These are phyloP conservation scores for Characodon lateralis DNA, from an alignment of 2,797 vertebrate genomes.

Conservation along the genomic window DNA sequence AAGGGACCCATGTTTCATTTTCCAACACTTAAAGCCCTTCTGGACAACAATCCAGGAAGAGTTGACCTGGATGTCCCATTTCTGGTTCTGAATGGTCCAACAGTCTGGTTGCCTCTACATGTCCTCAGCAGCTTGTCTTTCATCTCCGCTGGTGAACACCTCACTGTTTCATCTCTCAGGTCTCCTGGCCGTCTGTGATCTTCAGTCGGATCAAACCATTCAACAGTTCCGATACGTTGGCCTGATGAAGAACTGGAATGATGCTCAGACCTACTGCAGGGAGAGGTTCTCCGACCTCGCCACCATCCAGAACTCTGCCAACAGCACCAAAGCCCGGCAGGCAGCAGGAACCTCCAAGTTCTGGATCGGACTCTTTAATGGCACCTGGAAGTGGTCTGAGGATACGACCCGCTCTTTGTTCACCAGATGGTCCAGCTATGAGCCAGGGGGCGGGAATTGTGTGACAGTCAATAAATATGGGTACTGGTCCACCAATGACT, in stretches of 20 bases:
- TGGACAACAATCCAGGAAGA: too few relatives aligned
- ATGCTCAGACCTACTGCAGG: slow-evolving; percentile 36
- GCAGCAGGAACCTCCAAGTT: rapidly evolving
- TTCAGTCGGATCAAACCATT: rapidly evolving
- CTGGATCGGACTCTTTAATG: slow-evolving; percentile 39
- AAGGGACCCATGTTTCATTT: too few relatives aligned
- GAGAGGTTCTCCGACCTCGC: slow-evolving; percentile 19
- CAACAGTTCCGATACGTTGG: neutral
- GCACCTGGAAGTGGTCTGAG: slow-evolving; percentile 18
- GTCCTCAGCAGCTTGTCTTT: neutral
- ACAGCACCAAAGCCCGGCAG: neutral
- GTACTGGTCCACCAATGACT: rapidly evolving
- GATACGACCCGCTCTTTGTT: rapidly evolving
- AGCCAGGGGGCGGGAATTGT: rapidly evolving
- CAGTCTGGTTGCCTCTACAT: neutral
- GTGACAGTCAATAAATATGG: rapidly evolving
- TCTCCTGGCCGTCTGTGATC: neutral
- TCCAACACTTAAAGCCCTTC: too few relatives aligned
- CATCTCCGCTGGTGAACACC: neutral
- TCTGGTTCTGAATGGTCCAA: too few relatives aligned
- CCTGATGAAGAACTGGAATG: neutral
- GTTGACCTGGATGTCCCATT: too few relatives aligned
- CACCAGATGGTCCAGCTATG: rapidly evolving
- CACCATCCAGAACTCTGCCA: neutral
- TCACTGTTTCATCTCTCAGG: slow-evolving; percentile 17